Percentiles rank a stretch among this genome's conserved stretches.
These are phyloP conservation scores for Argynnis bischoffii DNA, from an alignment of 2,888 invertebrate genomes.

Conservation along the genomic window DNA sequence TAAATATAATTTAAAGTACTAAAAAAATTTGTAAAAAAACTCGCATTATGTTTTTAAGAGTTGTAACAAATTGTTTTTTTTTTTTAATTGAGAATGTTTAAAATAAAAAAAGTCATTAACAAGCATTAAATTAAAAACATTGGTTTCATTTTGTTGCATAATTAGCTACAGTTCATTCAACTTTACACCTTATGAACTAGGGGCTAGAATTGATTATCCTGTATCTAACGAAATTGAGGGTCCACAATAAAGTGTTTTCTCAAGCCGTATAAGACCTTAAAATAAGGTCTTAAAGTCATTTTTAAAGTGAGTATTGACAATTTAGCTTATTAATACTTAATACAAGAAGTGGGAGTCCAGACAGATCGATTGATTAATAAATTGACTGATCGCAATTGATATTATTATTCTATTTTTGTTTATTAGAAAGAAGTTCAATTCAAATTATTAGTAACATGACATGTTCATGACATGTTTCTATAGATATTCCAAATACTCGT, in stretches of 20 bases:
- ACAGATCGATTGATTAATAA: constrained; percentile 41
- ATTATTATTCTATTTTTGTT: constrained; percentile 8
- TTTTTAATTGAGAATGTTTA: constrained; percentile 6
- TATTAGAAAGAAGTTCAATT: not conserved
- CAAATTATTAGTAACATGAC: not conserved
- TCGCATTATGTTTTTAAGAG: too few species aligned
- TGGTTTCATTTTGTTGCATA: not conserved
- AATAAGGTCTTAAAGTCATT: constrained; percentile 14
- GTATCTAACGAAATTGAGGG: not conserved
- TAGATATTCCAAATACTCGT: too few species aligned
- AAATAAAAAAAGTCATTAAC: constrained; percentile 14
- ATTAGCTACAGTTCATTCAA: not conserved
- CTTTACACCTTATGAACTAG: not conserved
- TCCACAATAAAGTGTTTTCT: not conserved
- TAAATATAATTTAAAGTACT: too few species aligned
- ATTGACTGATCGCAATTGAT: constrained; percentile 19
- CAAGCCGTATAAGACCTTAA: constrained; percentile 22
- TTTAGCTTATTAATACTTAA: constrained; percentile 22
- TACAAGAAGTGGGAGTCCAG: constrained; percentile 16
- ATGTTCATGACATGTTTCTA: too few species aligned
- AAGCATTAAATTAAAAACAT: constrained; percentile 5
- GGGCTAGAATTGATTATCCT: not conserved
- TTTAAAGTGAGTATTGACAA: constrained; percentile 2
- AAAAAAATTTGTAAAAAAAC: too few species aligned
- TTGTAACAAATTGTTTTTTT: not conserved